Percentiles rank a stretch among this genome's conserved stretches.
Conservation (phyloP, 2,113 vertebrate genomes). For the Carassius gibelio region DNA sequence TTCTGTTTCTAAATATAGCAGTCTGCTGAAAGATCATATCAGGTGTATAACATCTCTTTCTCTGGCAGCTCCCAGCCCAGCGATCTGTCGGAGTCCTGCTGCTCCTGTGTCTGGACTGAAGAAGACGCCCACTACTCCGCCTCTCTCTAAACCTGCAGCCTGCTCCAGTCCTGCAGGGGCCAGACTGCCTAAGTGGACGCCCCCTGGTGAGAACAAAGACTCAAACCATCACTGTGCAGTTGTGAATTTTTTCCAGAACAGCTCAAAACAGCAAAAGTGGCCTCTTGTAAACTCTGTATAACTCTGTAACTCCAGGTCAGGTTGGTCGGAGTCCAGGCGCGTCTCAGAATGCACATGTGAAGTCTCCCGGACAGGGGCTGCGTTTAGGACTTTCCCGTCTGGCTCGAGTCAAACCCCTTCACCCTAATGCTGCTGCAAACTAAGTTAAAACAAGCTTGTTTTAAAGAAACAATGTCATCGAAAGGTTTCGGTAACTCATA, state of each 20-base stretch:
- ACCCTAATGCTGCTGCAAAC: constrained; percentile 76
- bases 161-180: constrained; percentile 69
- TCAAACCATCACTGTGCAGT: background rate
- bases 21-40: background rate
- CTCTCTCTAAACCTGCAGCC: constrained; percentile 53
- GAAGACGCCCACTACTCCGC: constrained; percentile 46
- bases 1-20: background rate
- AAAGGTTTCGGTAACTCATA: background rate
- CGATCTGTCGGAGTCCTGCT: constrained; percentile 57
- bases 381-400: constrained; percentile 89
- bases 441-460: constrained; percentile 57
- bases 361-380: constrained; percentile 84
- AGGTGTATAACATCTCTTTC: background rate
- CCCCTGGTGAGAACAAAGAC: constrained; percentile 80
- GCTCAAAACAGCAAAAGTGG: background rate
- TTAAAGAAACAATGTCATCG: background rate
- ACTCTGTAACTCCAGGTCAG: constrained; percentile 67
- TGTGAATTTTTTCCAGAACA: background rate
- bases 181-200: constrained; percentile 83
- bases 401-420: constrained; percentile 89
- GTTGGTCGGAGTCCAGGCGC: constrained; percentile 72
- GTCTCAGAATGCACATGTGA: constrained; percentile 62
- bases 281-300: background rate
- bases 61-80: constrained; percentile 37
- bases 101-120: constrained; percentile 22